These are phyloP conservation scores for Pipistrellus nathusii DNA, from an alignment of 2,797 vertebrate genomes.

Conservation along the genomic window DNA sequence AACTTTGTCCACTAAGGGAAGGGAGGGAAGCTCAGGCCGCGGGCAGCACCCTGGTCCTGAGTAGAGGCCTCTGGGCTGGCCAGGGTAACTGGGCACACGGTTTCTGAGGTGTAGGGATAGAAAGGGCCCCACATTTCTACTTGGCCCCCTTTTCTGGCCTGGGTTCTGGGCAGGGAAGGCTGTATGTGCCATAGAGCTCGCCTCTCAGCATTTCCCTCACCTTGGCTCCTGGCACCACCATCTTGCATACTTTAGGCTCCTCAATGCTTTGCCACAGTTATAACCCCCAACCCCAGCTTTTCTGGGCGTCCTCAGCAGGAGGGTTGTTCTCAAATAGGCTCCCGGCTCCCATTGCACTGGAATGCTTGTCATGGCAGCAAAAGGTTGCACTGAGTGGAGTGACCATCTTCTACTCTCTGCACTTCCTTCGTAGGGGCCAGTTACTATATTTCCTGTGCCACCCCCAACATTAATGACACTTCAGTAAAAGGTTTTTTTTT, in stretches of 20 bases:
- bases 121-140: too few relatives aligned
- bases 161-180: neutral
- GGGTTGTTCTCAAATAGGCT: neutral
- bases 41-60: neutral
- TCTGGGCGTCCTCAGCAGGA: neutral
- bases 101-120: neutral
- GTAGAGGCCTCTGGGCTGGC: neutral
- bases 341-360: neutral
- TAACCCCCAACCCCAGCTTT: neutral
- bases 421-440: neutral
- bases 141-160: neutral
- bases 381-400: too few relatives aligned
- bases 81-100: neutral
- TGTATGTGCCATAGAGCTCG: neutral
- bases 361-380: neutral
- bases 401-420: neutral
- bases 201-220: neutral
- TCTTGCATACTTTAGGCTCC: neutral
- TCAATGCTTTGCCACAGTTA: neutral
- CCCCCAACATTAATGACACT: neutral
- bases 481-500: too few relatives aligned
- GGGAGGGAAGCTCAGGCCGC: neutral
- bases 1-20: neutral
- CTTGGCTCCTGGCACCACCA: neutral
- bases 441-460: neutral